These are phyloP conservation scores for Pemphredon lugubris DNA, from an alignment of 2,888 invertebrate species.

Conservation along the genomic window DNA sequence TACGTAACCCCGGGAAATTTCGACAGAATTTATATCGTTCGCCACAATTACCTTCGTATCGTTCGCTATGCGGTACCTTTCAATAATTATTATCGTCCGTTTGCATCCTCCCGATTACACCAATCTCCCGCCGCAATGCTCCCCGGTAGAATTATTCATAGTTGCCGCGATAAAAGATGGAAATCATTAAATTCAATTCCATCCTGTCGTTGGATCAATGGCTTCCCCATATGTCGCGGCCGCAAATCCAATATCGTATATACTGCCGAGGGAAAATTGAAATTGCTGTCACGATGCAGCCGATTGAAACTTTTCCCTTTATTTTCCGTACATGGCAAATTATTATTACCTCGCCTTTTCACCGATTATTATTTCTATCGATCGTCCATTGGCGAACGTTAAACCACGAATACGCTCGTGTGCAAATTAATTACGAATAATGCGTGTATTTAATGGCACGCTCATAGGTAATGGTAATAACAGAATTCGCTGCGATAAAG, in stretches of 20 bases:
- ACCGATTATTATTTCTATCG: not conserved
- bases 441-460: too few species aligned
- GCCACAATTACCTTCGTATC: too few species aligned
- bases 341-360: not conserved
- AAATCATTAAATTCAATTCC: conserved; percentile 26
- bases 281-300: conserved; percentile 5
- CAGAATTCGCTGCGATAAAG: too few species aligned
- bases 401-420: not conserved
- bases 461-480: too few species aligned
- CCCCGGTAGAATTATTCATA: conserved; percentile 13
- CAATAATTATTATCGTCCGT: conserved; percentile 17
- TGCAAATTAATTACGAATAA: too few species aligned
- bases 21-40: too few species aligned
- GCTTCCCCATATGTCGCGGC: conserved; percentile 8
- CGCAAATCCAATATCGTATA: conserved; percentile 6
- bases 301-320: not conserved
- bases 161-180: conserved; percentile 20
- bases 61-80: not conserved
- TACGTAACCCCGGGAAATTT: too few species aligned
- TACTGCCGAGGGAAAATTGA: conserved; percentile 7
- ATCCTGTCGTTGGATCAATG: conserved; percentile 20
- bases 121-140: conserved; percentile 11
- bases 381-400: not conserved
- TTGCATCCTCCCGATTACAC: conserved; percentile 17
- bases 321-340: not conserved